These are phyloP conservation scores for Apoderus coryli DNA, from an alignment of 2,888 invertebrate genomes.

Conservation along the genomic window DNA sequence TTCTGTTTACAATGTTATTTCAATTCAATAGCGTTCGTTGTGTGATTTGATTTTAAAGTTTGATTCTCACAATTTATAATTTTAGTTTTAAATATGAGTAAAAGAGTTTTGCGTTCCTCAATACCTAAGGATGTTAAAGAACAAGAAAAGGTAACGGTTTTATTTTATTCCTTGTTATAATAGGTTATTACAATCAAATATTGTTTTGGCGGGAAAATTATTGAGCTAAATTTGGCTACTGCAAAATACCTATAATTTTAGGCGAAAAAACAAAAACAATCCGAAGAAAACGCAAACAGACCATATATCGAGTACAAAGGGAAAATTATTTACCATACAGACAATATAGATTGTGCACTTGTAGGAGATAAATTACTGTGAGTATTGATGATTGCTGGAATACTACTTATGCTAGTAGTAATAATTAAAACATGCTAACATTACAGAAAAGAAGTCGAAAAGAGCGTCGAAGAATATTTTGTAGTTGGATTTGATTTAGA, in stretches of 20 bases:
- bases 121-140: constrained; percentile 8
- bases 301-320: constrained; percentile 22
- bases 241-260: neutral
- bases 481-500: constrained; percentile 51
- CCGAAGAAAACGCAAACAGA: constrained; percentile 10
- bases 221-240: neutral
- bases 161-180: too few species aligned
- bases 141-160: constrained; percentile 7
- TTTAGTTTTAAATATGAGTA: too few species aligned
- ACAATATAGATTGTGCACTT: constrained; percentile 33
- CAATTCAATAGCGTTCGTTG: too few species aligned
- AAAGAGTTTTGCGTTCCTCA: constrained; percentile 10
- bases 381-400: constrained; percentile 13
- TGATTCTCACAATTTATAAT: too few species aligned
- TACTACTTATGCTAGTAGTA: constrained; percentile 3
- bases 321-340: constrained; percentile 28
- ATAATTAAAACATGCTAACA: constrained; percentile 3
- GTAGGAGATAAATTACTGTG: constrained; percentile 35
- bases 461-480: constrained; percentile 30
- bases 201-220: constrained; percentile 4
- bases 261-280: constrained; percentile 8
- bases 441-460: constrained; percentile 13
- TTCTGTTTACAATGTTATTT: too few species aligned
- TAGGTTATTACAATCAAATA: too few species aligned
- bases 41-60: too few species aligned